Conservation (phyloP, 2,113 vertebrate genomes). For the Leucoraja erinaceus region DNA sequence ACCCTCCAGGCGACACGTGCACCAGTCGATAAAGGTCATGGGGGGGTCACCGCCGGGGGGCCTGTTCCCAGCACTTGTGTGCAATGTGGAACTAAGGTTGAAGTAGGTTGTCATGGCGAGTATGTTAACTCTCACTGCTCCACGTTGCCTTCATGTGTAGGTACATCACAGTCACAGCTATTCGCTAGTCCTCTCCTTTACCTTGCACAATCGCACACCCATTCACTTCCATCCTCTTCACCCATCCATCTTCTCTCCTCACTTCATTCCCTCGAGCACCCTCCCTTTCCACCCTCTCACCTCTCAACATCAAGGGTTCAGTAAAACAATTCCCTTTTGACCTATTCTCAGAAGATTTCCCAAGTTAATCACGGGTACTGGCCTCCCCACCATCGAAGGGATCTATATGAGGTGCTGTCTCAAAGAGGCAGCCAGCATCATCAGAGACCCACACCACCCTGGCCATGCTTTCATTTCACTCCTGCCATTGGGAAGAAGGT, state of each 20-base stretch:
- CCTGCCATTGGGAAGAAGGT: no score
- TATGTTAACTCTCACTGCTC: neutral
- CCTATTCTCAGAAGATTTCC: neutral
- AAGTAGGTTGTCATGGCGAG: neutral
- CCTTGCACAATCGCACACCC: neutral
- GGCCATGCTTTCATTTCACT: no score
- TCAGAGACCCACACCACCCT: no score
- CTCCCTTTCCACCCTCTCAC: neutral
- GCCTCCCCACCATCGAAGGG: no score
- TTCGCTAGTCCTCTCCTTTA: neutral
- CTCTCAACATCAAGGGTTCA: neutral
- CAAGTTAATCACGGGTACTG: no score
- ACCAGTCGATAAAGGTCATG: neutral
- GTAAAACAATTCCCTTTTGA: neutral
- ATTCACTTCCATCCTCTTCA: neutral
- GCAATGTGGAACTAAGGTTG: neutral
- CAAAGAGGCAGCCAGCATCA: no score
- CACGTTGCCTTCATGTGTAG: neutral
- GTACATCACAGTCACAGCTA: neutral
- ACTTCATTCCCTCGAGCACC: neutral
- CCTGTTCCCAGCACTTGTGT: neutral
- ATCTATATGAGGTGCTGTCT: no score
- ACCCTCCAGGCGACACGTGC: neutral
- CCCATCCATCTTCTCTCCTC: neutral
- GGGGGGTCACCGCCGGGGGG: neutral